A percentile compares a stretch with the other conserved stretches of the same genome.
Evolutionary conservation across 2,113 vertebrate genomes (phyloP).

Genomic region (Pimephales promelas): DNA sequence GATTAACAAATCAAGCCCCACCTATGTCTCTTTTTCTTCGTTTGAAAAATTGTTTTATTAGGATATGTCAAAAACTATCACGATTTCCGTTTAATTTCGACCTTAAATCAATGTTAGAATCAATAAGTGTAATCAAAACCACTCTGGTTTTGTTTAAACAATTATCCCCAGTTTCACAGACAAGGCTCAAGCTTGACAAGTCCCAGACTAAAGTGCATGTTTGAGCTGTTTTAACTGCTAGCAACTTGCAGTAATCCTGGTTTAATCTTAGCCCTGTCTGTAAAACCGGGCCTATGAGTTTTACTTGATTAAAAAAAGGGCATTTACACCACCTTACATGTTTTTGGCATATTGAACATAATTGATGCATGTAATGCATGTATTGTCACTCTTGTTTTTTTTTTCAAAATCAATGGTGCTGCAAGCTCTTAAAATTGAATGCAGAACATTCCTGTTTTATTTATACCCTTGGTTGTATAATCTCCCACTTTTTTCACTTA

Average conservation of each 20-base stretch:
- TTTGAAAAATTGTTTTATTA: no score
- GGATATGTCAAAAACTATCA: no score
- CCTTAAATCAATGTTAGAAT: not conserved
- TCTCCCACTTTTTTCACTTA: conserved; percentile 55
- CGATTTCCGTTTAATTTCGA: not conserved
- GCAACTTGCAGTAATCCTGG: no score
- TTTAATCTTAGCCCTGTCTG: no score
- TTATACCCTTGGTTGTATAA: not conserved
- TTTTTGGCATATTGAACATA: not conserved
- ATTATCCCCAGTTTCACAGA: not conserved
- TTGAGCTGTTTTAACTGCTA: no score
- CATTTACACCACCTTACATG: not conserved
- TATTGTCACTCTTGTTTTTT: not conserved
- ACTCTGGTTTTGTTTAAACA: not conserved
- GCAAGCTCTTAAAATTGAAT: not conserved
- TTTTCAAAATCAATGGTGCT: not conserved
- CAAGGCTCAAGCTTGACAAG: no score
- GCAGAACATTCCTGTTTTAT: not conserved
- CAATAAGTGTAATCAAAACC: not conserved
- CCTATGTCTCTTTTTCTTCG: no score
- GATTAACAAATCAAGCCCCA: no score
- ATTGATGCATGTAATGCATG: not conserved
- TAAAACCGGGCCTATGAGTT: not conserved
- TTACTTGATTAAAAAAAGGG: not conserved
- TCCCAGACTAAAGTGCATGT: no score